These are phyloP conservation scores for Serranochromis macrocephalus DNA, from an alignment of 2,113 vertebrate genomes.

Conservation along the genomic window DNA sequence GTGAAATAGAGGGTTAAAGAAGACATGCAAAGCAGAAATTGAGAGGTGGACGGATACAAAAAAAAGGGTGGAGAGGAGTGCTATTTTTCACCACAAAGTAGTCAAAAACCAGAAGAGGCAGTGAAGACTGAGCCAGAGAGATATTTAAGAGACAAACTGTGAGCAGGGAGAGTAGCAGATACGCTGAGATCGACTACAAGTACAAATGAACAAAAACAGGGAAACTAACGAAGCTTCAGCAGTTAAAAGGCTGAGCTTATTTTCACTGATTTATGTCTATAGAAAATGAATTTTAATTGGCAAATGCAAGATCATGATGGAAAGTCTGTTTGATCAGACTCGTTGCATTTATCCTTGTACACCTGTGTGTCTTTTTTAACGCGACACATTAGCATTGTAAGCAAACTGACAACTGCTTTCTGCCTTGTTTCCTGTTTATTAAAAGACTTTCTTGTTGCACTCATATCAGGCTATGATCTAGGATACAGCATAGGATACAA, in stretches of 20 bases:
- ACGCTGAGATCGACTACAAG: neutral
- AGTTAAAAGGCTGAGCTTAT: neutral
- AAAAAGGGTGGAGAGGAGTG: neutral
- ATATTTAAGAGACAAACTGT: neutral
- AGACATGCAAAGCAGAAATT: slow-evolving; percentile 12
- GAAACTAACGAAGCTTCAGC: neutral
- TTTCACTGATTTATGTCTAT: neutral
- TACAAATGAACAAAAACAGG: neutral
- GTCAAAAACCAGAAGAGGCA: neutral
- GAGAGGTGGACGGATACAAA: neutral
- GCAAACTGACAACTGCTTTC: neutral
- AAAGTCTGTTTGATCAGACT: neutral
- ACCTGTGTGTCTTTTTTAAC: neutral
- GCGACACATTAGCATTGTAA: neutral
- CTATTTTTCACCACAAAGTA: neutral
- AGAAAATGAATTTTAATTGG: neutral
- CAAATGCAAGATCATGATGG: neutral
- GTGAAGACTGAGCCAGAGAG: neutral
- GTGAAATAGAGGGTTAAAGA: neutral
- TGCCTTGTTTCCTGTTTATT: neutral
- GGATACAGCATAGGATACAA: neutral
- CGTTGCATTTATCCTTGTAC: neutral
- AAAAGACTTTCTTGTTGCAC: neutral
- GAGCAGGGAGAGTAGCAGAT: neutral
- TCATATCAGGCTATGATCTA: neutral